Evolutionary conservation across 2,888 invertebrate species (phyloP).

Genomic region (Fragum sueziense): DNA sequence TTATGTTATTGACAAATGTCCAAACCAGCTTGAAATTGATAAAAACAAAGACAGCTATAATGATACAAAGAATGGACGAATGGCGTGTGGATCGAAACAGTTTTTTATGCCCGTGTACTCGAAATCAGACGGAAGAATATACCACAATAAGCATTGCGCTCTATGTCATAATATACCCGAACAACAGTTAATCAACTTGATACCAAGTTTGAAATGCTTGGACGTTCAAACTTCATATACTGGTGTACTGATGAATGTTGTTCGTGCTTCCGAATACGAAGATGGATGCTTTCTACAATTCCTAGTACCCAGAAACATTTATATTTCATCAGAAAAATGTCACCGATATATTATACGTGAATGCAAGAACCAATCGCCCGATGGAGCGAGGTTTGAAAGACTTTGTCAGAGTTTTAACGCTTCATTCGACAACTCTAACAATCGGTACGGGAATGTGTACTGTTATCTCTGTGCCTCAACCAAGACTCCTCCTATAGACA

Average conservation of each 20-base stretch:
- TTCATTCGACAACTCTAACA: background rate
- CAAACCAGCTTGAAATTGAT: background rate
- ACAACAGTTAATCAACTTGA: background rate
- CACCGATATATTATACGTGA: background rate
- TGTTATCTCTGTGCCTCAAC: background rate
- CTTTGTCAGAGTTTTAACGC: background rate
- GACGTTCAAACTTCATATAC: background rate
- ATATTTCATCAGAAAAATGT: background rate
- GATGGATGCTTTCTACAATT: background rate
- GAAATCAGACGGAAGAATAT: background rate
- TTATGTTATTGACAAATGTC: conserved; percentile 3
- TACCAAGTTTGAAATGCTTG: background rate
- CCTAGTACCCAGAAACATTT: background rate
- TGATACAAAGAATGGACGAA: too few relatives aligned
- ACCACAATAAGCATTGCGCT: background rate
- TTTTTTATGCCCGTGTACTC: background rate
- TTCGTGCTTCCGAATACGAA: background rate
- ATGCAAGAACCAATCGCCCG: background rate
- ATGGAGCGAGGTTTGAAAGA: background rate
- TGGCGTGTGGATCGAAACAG: too few relatives aligned
- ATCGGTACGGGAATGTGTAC: background rate
- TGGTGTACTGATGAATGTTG: background rate
- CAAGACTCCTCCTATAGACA: background rate
- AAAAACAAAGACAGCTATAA: background rate
- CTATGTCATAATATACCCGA: background rate